These are phyloP conservation scores for Squalus acanthias DNA, from an alignment of 2,797 vertebrate genomes.

Conservation along the genomic window DNA sequence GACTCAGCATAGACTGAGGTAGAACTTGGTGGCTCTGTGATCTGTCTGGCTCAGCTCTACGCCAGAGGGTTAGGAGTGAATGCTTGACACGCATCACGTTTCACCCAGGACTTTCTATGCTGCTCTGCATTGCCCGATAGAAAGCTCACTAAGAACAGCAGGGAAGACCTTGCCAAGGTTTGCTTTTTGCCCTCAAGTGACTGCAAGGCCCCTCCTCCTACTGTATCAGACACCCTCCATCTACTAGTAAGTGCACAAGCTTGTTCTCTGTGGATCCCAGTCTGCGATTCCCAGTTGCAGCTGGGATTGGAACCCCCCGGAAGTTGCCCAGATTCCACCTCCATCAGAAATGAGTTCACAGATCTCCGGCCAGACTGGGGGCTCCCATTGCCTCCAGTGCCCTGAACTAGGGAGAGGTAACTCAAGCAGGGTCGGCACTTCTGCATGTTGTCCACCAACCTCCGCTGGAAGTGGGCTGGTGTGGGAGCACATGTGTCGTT, in stretches of 20 bases:
- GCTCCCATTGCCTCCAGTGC: not conserved
- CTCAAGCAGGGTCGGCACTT: not conserved
- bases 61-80: too few relatives aligned
- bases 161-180: not conserved
- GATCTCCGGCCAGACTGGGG: too few relatives aligned
- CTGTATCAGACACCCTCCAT: not conserved
- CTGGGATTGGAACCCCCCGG: not conserved
- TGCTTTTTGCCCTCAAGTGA: not conserved
- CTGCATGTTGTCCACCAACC: too few relatives aligned
- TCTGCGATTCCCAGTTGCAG: not conserved
- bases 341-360: not conserved
- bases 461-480: not conserved
- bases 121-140: too few relatives aligned
- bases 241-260: not conserved
- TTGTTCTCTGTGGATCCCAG: not conserved
- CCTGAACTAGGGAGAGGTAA: not conserved
- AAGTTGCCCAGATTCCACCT: not conserved
- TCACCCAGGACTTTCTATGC: too few relatives aligned
- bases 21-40: too few relatives aligned
- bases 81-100: too few relatives aligned
- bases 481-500: not conserved
- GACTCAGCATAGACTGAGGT: too few relatives aligned
- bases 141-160: not conserved
- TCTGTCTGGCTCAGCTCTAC: too few relatives aligned
- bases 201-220: not conserved